Evolutionary conservation across 1,140 invertebrate genomes (phyloP), one percentile per base, ranked within the genome.

Genomic region (Aphaenogaster floridana): DNA sequence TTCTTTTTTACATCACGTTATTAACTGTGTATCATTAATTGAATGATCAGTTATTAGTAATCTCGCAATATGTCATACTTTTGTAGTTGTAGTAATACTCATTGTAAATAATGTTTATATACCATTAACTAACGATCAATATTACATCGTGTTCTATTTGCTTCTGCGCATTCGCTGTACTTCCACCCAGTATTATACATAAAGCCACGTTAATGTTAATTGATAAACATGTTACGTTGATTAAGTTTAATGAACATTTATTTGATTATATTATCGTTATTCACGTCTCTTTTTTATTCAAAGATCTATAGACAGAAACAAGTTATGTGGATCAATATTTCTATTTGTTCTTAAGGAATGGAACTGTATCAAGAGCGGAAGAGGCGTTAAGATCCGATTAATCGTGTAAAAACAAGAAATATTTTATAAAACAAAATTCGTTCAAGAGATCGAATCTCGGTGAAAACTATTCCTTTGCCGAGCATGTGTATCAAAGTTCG

Each of bases 131-230:
- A 76, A 84, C 69, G 80, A 84, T 84, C 80, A 84, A 84, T 84
- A 84, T 84, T 84, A 84, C 80, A 84, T 84, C 69, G 28, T 84
- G 54, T 50, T 84, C 54, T 84, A 84, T 76, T 84, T 84, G 69
- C 69, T 84, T 84, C 80, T 84, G 80, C 80, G 69, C 80, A 84
- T 34, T 84, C 15, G 69, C 69, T 50, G 77, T 80, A 66, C 36
- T 74, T 84, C 42, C 17, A 48, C 5, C n/a, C n/a, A 34, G 21
- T 52, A 21, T 72, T 59, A 57, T 28, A 50, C 13, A 17, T 84
- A 48, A 84, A 84, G 34, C n/a, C 42, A 76, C 15, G 48, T 83
- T 59, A 59, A 71, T 57, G 17, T 83, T 72, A 84, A 84, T 50
- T 84, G 57, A 74, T 50, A 21, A 76, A 50, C 42, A 63, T 61